A percentile compares a stretch with the other conserved stretches of the same genome.
Evolutionary conservation across 2,113 vertebrate genomes (phyloP).

Genomic region (Platycercus adscitus): DNA sequence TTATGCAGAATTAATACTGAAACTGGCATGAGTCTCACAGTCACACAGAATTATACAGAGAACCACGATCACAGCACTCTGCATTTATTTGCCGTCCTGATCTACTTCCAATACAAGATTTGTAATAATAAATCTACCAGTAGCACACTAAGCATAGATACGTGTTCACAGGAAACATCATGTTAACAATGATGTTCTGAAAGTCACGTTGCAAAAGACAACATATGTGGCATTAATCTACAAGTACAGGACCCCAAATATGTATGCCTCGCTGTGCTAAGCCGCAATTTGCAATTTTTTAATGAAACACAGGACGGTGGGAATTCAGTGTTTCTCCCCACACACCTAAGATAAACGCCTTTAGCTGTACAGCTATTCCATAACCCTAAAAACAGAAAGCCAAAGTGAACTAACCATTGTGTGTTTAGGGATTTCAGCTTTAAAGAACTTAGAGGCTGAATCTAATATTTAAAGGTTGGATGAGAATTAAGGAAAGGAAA

Average conservation of each 20-base stretch:
- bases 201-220: neutral
- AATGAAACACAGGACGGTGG: neutral
- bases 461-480: neutral
- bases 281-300: neutral
- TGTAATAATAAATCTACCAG: neutral
- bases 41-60: rapidly evolving
- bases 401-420: neutral
- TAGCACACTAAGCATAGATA: neutral
- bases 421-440: neutral
- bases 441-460: neutral
- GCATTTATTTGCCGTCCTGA: neutral
- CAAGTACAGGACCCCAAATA: neutral
- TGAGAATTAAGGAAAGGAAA: neutral
- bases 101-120: neutral
- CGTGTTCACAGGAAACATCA: neutral
- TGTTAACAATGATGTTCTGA: neutral
- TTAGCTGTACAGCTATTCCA: neutral
- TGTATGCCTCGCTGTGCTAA: neutral
- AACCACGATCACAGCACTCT: neutral
- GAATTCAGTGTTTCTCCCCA: neutral
- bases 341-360: neutral
- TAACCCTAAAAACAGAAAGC: neutral
- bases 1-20: neutral
- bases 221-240: neutral
- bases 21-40: neutral